phyloP scores from a whole-genome alignment of 2,888 invertebrate genomes.

The Coleophora deauratella region DNA sequence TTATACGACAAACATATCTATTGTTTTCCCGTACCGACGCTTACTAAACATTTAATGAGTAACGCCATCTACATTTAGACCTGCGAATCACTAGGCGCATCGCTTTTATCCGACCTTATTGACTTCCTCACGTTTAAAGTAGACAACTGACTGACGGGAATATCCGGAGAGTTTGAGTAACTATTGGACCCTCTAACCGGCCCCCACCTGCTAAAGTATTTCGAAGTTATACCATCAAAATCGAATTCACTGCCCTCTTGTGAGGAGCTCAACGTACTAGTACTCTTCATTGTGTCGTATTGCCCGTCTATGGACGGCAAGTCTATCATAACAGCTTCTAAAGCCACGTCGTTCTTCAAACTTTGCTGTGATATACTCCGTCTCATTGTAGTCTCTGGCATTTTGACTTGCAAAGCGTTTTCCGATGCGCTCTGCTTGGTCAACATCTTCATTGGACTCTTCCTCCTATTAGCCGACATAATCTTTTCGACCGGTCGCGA shows the following conservation, averaged over 20 bases:
- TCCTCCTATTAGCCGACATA: slow-evolving; percentile 5
- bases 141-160: slow-evolving; percentile 57
- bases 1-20: too few species aligned
- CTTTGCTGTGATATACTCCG: slow-evolving; percentile 56
- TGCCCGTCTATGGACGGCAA: slow-evolving; percentile 41
- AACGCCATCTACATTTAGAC: slow-evolving; percentile 22
- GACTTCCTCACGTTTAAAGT: slow-evolving; percentile 47
- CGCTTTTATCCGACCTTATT: slow-evolving; percentile 28
- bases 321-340: slow-evolving; percentile 62
- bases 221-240: slow-evolving; percentile 18
- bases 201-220: slow-evolving; percentile 62
- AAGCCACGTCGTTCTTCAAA: slow-evolving; percentile 50
- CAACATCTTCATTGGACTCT: slow-evolving; percentile 22
- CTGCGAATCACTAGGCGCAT: slow-evolving; percentile 36
- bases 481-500: slow-evolving; percentile 29
- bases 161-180: slow-evolving; percentile 38
- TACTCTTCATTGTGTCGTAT: slow-evolving; percentile 40
- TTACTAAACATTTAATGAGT: too few species aligned
- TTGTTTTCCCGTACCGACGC: too few species aligned
- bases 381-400: slow-evolving; percentile 24
- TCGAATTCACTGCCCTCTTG: slow-evolving; percentile 27
- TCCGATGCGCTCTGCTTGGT: slow-evolving; percentile 53
- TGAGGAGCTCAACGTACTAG: slow-evolving; percentile 29
- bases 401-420: slow-evolving; percentile 27
- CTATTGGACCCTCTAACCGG: slow-evolving; percentile 68